Conservation (phyloP, 2,113 vertebrate species). For the Regulus satrapa region DNA sequence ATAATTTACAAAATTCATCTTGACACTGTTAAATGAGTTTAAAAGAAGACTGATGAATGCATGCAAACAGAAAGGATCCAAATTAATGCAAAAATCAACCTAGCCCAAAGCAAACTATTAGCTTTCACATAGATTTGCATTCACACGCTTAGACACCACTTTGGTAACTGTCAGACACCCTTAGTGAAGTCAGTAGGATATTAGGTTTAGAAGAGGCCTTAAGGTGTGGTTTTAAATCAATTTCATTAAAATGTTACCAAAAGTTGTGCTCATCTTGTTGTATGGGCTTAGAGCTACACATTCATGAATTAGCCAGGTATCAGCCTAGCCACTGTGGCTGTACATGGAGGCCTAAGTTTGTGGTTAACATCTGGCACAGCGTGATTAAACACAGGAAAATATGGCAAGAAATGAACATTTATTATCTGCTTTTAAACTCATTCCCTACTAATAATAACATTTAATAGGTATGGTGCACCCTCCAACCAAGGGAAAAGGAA, state of each 20-base stretch:
- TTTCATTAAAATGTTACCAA: not conserved
- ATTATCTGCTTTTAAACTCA: not conserved
- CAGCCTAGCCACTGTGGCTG: not conserved
- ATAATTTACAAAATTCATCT: not conserved
- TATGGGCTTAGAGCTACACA: not conserved
- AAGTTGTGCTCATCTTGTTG: not conserved
- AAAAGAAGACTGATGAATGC: not conserved
- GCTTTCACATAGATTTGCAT: not conserved
- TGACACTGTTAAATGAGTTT: not conserved
- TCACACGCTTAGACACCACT: not conserved
- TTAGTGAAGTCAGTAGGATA: not conserved
- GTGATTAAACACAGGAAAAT: not conserved
- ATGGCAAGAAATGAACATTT: not conserved
- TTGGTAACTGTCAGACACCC: not conserved
- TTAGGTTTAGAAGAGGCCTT: not conserved
- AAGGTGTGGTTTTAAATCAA: not conserved
- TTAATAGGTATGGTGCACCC: fast-evolving
- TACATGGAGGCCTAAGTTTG: not conserved
- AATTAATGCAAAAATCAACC: not conserved
- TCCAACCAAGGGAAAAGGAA: not conserved
- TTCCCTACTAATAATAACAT: not conserved
- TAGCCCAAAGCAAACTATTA: not conserved
- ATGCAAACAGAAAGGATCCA: not conserved
- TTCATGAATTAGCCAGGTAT: not conserved
- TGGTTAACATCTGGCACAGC: not conserved